Evolutionary conservation across 2,113 vertebrate species (phyloP).

Genomic region (Lasiurus cinereus): DNA sequence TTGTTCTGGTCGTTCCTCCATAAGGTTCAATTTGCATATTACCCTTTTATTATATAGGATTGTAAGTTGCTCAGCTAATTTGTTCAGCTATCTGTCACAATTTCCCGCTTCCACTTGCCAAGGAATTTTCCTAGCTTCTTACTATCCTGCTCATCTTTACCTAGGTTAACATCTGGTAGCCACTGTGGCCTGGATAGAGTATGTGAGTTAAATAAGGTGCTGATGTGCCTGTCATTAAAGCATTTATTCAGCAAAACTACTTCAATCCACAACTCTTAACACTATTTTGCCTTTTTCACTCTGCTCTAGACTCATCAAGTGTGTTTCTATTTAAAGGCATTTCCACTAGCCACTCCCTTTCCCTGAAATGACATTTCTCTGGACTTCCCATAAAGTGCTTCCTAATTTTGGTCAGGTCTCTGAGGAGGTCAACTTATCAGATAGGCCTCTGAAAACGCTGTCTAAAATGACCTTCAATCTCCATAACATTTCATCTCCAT

Average conservation of each 20-base stretch:
- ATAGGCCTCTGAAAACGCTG: neutral
- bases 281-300: neutral
- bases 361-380: constrained; percentile 17
- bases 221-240: neutral
- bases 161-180: constrained; percentile 31
- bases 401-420: neutral
- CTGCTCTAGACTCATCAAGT: neutral
- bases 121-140: neutral
- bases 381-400: neutral
- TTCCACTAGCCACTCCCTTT: neutral
- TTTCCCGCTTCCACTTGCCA: neutral
- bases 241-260: constrained; percentile 23
- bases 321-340: neutral
- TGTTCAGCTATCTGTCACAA: neutral
- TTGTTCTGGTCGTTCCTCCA: too few relatives aligned
- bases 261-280: neutral
- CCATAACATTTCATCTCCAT: neutral
- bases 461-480: neutral
- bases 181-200: neutral
- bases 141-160: neutral
- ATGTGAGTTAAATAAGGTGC: constrained; percentile 5
- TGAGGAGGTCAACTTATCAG: neutral
- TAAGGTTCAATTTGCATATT: too few relatives aligned
- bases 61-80: neutral
- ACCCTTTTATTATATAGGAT: too few relatives aligned